phyloP scores from a whole-genome alignment of 2,888 invertebrate genomes.

The Villa cingulata region DNA sequence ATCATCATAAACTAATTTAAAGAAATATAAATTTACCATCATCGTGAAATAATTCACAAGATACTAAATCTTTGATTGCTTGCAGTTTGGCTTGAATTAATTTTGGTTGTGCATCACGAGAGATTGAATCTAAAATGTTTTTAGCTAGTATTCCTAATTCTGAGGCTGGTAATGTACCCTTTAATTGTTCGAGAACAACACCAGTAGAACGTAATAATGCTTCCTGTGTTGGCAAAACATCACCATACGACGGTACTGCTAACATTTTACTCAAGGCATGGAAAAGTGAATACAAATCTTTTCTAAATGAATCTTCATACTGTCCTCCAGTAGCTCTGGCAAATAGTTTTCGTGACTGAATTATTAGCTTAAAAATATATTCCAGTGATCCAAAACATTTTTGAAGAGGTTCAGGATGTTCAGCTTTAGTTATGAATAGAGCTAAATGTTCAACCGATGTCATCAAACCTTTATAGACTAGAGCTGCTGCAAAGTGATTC shows the following conservation, averaged over 20 bases:
- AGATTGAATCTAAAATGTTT: conserved; percentile 62
- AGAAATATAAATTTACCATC: conserved; percentile 39
- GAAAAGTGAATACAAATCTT: conserved; percentile 70
- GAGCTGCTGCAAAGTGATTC: conserved; percentile 85
- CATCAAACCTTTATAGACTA: conserved; percentile 83
- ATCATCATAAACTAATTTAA: neutral
- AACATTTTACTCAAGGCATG: conserved; percentile 66
- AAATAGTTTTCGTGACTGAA: conserved; percentile 73
- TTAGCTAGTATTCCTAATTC: conserved; percentile 68
- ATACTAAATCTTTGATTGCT: conserved; percentile 68
- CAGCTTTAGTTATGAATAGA: conserved; percentile 71
- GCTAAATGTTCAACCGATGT: conserved; percentile 84
- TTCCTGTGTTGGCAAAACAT: conserved; percentile 66
- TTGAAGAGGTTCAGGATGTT: conserved; percentile 78
- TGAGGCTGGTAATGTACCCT: conserved; percentile 54
- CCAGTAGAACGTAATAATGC: conserved; percentile 70
- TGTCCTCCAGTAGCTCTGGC: conserved; percentile 76
- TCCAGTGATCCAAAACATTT: conserved; percentile 83
- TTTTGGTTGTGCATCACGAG: conserved; percentile 42
- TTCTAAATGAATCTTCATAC: conserved; percentile 73
- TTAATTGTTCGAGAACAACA: conserved; percentile 69
- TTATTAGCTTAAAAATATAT: conserved; percentile 84
- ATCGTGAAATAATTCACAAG: conserved; percentile 57
- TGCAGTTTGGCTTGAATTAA: conserved; percentile 68
- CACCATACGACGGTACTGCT: conserved; percentile 52